Percentiles rank a stretch among this genome's conserved stretches.
phyloP scores from a whole-genome alignment of 2,888 invertebrate species.

The Nephrotoma flavescens region DNA sequence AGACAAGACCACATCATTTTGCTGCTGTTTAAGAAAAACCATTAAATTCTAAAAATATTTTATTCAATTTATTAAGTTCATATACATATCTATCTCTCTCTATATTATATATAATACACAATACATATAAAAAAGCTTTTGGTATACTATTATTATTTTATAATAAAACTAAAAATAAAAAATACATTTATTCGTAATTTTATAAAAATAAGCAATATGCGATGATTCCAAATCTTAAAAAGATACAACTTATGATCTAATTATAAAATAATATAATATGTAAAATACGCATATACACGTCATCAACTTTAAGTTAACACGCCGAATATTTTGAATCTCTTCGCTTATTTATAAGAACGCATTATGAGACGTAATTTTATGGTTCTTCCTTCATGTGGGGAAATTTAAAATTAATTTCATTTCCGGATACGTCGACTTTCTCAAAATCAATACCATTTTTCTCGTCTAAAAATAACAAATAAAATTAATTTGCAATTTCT shows the following conservation, averaged over 20 bases:
- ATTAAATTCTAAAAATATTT: neutral
- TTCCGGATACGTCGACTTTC: neutral
- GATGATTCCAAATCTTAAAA: neutral
- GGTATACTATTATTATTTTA: neutral
- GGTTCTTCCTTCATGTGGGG: neutral
- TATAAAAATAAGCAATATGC: neutral
- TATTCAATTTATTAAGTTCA: neutral
- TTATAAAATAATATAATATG: neutral
- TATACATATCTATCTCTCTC: neutral
- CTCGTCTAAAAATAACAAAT: neutral
- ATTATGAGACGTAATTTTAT: neutral
- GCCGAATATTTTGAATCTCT: neutral
- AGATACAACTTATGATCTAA: neutral
- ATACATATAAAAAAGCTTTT: neutral
- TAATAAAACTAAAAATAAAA: neutral
- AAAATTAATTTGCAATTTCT: neutral
- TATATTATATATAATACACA: neutral
- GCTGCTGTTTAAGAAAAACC: no score
- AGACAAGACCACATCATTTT: no score
- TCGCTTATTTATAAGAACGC: neutral
- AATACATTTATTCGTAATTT: neutral
- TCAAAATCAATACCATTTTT: neutral
- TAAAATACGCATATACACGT: neutral
- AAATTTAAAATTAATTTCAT: conserved; percentile 3
- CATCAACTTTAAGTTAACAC: neutral